Evolutionary conservation across 2,113 vertebrate genomes (phyloP).

Genomic region (Takifugu bimaculatus): DNA sequence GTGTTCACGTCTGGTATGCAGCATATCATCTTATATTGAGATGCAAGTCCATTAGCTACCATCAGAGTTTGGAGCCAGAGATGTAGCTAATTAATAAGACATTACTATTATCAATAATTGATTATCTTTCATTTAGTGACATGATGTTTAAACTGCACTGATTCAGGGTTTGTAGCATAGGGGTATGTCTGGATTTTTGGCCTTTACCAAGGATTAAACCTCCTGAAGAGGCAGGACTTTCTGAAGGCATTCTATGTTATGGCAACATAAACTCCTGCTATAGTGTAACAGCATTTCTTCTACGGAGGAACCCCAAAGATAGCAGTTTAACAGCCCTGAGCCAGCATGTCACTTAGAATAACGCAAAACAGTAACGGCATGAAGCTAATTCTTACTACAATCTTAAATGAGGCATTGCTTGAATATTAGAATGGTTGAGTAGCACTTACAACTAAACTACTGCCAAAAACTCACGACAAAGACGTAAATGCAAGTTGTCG

Average conservation of each 20-base stretch:
- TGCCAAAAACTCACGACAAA: conserved; percentile 15
- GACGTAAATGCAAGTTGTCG: conserved; percentile 35
- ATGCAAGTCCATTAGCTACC: conserved; percentile 35
- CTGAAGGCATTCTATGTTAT: conserved; percentile 3
- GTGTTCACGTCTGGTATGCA: no score
- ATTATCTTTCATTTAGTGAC: conserved; percentile 50
- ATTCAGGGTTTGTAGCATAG: background rate
- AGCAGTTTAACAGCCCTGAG: background rate
- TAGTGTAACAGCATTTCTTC: conserved; percentile 1
- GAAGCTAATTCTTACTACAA: conserved; percentile 3
- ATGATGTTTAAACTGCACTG: conserved; percentile 23
- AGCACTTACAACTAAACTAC: conserved; percentile 9
- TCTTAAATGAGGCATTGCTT: background rate
- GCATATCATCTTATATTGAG: conserved; percentile 20
- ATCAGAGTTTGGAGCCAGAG: conserved; percentile 39
- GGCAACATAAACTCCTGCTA: background rate
- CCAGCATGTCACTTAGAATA: conserved; percentile 26
- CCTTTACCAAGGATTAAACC: background rate
- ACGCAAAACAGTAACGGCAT: conserved; percentile 5
- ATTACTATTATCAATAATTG: conserved; percentile 60
- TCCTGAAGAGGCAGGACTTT: background rate
- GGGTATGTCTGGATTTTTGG: no score
- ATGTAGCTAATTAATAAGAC: conserved; percentile 57
- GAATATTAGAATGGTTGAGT: conserved; percentile 1
- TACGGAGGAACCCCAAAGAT: background rate